Conservation (phyloP, 2,113 vertebrate species). For the Sorex fumeus region DNA sequence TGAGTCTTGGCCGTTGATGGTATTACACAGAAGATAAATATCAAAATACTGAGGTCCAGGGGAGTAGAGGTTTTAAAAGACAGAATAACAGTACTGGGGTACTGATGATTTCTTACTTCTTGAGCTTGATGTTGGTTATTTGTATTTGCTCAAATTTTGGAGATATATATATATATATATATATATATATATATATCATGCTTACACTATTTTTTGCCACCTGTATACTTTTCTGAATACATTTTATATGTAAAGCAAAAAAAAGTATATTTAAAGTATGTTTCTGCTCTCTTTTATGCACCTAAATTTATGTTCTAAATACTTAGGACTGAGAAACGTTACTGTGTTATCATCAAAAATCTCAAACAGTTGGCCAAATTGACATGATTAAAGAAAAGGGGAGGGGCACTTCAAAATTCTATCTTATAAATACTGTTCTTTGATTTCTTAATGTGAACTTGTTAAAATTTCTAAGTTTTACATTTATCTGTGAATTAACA, state of each 20-base stretch:
- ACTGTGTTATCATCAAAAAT: neutral
- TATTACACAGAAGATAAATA: no score
- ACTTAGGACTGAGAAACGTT: neutral
- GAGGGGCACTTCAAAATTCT: neutral
- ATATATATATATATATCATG: no score
- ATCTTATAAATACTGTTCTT: neutral
- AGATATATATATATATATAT: no score
- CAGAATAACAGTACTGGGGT: no score
- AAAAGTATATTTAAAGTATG: neutral
- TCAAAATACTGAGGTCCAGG: no score
- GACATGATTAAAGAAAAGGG: conserved; percentile 4
- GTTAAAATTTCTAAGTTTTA: neutral
- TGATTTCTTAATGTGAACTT: neutral
- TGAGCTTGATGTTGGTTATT: neutral
- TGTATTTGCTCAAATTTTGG: neutral
- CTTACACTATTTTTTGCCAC: neutral
- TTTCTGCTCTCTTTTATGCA: neutral
- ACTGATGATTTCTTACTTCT: neutral
- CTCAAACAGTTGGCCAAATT: neutral
- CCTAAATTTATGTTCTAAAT: neutral
- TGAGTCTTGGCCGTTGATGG: no score
- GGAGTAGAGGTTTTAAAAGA: no score
- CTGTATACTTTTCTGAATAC: neutral
- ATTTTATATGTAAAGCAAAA: conserved; percentile 28
- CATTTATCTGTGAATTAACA: neutral